Conservation (phyloP, 2,113 vertebrate species). For the Ptilonorhynchus violaceus region DNA sequence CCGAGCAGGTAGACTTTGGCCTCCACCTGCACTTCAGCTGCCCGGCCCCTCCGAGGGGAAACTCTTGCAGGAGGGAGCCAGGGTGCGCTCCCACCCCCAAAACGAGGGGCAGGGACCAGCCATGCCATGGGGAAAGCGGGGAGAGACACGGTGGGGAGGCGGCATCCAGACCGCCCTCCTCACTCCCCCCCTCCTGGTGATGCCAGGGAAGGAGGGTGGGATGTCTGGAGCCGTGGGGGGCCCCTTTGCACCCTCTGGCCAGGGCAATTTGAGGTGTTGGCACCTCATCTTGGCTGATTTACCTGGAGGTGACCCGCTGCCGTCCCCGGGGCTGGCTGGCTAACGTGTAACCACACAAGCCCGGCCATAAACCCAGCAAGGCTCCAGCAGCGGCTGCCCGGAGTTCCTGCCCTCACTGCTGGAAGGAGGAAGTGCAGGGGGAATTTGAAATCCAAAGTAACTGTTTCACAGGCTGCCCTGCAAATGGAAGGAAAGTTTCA, state of each 20-base stretch:
- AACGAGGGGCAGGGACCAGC: fast-evolving
- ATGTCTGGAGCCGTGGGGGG: fast-evolving
- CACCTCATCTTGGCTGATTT: neutral
- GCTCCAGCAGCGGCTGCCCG: neutral
- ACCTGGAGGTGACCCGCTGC: neutral
- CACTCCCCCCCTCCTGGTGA: fast-evolving
- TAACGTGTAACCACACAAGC: neutral
- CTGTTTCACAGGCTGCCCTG: neutral
- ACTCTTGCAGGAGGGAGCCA: fast-evolving
- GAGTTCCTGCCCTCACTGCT: neutral
- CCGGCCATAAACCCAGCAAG: neutral
- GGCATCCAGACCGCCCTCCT: neutral
- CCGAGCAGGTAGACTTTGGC: neutral
- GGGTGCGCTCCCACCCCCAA: neutral
- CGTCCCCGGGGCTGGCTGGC: neutral
- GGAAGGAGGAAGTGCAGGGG: neutral
- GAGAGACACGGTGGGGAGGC: fast-evolving
- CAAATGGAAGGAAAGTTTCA: neutral
- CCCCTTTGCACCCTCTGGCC: fast-evolving
- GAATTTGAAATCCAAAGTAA: neutral
- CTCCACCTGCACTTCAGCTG: neutral
- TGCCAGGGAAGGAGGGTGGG: fast-evolving
- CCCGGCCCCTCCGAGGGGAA: neutral
- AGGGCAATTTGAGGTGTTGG: fast-evolving
- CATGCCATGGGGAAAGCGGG: fast-evolving